phyloP scores from a whole-genome alignment of 1,140 invertebrate genomes.

The Pseudomyrmex gracilis region DNA sequence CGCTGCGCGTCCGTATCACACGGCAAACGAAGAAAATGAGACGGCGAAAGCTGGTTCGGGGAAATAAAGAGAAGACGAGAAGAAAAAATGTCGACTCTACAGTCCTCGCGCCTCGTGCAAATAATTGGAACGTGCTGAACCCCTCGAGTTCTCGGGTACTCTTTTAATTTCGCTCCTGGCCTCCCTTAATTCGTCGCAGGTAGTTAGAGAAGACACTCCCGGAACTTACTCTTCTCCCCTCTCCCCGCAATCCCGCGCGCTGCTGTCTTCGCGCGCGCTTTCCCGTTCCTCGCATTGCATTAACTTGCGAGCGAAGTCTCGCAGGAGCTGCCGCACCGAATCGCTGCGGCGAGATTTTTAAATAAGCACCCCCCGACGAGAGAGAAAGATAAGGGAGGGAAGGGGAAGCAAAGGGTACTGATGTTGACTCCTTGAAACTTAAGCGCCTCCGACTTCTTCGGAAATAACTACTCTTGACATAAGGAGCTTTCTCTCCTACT shows the following conservation, averaged over 20 bases:
- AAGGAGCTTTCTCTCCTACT: constrained; percentile 38
- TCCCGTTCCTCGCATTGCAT: constrained; percentile 58
- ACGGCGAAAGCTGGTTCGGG: constrained; percentile 38
- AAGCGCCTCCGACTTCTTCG: constrained; percentile 39
- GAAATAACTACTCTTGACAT: constrained; percentile 56
- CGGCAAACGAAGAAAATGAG: constrained; percentile 62
- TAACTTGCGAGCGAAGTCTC: constrained; percentile 54
- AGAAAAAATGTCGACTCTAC: constrained; percentile 56
- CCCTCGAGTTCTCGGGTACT: constrained; percentile 68
- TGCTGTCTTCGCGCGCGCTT: constrained; percentile 47
- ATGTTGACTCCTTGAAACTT: constrained; percentile 51
- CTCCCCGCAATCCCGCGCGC: constrained; percentile 39
- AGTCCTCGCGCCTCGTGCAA: constrained; percentile 66
- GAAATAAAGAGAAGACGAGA: constrained; percentile 42
- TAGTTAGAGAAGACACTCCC: constrained; percentile 71
- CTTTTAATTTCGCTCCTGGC: constrained; percentile 74
- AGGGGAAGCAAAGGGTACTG: not conserved
- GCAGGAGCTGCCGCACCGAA: constrained; percentile 24
- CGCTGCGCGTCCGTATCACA: constrained; percentile 57
- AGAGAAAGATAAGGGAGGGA: not conserved
- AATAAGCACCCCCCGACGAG: not conserved
- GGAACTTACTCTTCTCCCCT: constrained; percentile 42
- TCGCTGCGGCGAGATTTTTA: constrained; percentile 31
- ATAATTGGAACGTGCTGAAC: constrained; percentile 79
- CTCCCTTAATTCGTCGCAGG: constrained; percentile 76